phyloP scores from a whole-genome alignment of 2,888 invertebrate genomes.

The Mesochorus sp. region DNA sequence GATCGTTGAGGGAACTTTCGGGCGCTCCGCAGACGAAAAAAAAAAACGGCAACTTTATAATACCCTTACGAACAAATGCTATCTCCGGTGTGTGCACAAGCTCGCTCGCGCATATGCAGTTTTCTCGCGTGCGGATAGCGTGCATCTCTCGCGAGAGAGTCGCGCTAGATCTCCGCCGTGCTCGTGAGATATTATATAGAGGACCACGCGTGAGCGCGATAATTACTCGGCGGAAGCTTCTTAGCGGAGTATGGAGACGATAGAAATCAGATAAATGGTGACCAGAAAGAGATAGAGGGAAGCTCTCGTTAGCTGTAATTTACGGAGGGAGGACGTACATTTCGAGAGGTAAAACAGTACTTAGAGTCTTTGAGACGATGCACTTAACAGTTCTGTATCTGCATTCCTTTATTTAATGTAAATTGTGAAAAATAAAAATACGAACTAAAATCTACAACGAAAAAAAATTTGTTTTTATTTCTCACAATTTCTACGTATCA shows the following conservation, averaged over 20 bases:
- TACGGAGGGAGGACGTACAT: conserved; percentile 44
- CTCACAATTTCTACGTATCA: too few relatives aligned
- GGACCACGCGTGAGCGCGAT: conserved; percentile 33
- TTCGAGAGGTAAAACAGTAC: not conserved
- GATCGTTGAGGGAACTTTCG: conserved; percentile 13
- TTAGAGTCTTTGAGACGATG: not conserved
- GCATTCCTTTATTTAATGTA: too few relatives aligned
- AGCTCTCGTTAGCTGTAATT: conserved; percentile 57
- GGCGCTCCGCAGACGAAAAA: not conserved
- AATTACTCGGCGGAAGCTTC: conserved; percentile 54
- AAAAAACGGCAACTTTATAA: not conserved
- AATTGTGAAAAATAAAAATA: too few relatives aligned
- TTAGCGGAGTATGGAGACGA: conserved; percentile 45
- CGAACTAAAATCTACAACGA: too few relatives aligned
- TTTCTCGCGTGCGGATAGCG: conserved; percentile 4
- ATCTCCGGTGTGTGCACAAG: not conserved
- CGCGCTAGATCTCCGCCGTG: conserved; percentile 1
- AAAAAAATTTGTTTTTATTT: too few relatives aligned
- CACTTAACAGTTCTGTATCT: not conserved
- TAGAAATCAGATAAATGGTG: conserved; percentile 56
- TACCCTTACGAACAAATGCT: not conserved
- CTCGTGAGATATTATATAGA: conserved; percentile 11
- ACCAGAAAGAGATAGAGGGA: conserved; percentile 5
- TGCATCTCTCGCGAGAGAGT: conserved; percentile 21
- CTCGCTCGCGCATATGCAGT: not conserved